Conservation (phyloP, 2,888 invertebrate species). For the Spatulosminthurus flaviceps region DNA sequence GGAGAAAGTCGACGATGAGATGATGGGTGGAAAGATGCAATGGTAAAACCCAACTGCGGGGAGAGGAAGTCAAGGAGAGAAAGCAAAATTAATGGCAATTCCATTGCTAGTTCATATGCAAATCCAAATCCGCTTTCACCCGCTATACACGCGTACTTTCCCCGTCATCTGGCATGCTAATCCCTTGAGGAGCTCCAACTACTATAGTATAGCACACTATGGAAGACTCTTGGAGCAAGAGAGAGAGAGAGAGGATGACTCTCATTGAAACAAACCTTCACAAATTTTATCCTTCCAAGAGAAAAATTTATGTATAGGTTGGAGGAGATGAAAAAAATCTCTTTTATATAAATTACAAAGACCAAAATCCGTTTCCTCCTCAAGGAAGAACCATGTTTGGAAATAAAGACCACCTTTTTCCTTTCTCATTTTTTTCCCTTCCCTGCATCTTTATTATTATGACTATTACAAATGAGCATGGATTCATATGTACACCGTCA, state of each 20-base stretch:
- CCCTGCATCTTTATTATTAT: not conserved
- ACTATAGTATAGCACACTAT: too few relatives aligned
- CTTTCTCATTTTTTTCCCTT: too few relatives aligned
- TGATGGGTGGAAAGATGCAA: not conserved
- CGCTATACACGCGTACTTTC: not conserved
- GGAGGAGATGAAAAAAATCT: too few relatives aligned
- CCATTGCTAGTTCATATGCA: not conserved
- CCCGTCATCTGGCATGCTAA: not conserved
- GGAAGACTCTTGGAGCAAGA: too few relatives aligned
- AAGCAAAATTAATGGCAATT: slow-evolving; percentile 10
- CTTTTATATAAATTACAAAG: too few relatives aligned
- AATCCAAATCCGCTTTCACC: not conserved
- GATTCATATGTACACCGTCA: too few relatives aligned
- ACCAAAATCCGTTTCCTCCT: too few relatives aligned
- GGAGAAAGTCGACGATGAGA: not conserved
- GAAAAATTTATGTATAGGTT: too few relatives aligned
- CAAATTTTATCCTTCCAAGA: too few relatives aligned
- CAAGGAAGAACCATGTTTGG: too few relatives aligned
- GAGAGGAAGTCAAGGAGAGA: slow-evolving; percentile 1
- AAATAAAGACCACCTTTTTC: not conserved
- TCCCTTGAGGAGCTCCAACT: not conserved
- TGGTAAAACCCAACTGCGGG: not conserved
- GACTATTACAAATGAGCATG: not conserved
- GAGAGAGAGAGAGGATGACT: too few relatives aligned
- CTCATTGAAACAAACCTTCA: too few relatives aligned